Evolutionary conservation across 2,113 vertebrate species (phyloP).

Genomic region (Larimichthys polyactis): DNA sequence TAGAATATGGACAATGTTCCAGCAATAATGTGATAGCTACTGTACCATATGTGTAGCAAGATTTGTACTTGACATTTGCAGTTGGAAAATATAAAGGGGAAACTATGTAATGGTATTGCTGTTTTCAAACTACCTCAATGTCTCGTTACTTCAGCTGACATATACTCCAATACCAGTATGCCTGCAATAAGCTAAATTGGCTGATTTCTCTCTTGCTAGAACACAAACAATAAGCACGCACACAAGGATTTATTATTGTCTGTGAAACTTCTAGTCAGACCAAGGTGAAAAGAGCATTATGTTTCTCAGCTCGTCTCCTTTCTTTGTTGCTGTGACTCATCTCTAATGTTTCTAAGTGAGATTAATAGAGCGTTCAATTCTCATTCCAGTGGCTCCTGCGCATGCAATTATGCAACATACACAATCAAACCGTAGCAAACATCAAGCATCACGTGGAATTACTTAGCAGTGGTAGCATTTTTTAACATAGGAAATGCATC

Average conservation of each 20-base stretch:
- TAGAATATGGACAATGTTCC: not conserved
- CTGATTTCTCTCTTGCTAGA: not conserved
- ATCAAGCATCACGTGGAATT: constrained; percentile 45
- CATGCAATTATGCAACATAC: constrained; percentile 47
- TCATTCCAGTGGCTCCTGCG: constrained; percentile 49
- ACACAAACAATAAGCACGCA: not conserved
- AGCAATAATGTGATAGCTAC: not conserved
- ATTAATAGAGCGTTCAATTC: constrained; percentile 61
- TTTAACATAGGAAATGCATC: constrained; percentile 29
- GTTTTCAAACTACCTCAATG: not conserved
- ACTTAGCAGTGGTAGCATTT: constrained; percentile 28
- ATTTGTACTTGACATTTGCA: not conserved
- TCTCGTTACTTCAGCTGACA: not conserved
- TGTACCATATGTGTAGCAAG: not conserved
- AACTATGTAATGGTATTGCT: not conserved
- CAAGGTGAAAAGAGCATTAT: constrained; percentile 44
- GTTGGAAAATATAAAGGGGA: not conserved
- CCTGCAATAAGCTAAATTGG: not conserved
- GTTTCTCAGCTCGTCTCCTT: constrained; percentile 6
- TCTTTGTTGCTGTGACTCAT: constrained; percentile 42
- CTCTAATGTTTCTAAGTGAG: constrained; percentile 53
- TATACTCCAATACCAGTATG: not conserved
- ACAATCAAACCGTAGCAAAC: constrained; percentile 49
- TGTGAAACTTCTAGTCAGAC: not conserved
- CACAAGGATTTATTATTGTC: not conserved